Base-by-base conservation (phyloP, 2,888 invertebrate species). In the Lithophane semibrunnea region DNA sequence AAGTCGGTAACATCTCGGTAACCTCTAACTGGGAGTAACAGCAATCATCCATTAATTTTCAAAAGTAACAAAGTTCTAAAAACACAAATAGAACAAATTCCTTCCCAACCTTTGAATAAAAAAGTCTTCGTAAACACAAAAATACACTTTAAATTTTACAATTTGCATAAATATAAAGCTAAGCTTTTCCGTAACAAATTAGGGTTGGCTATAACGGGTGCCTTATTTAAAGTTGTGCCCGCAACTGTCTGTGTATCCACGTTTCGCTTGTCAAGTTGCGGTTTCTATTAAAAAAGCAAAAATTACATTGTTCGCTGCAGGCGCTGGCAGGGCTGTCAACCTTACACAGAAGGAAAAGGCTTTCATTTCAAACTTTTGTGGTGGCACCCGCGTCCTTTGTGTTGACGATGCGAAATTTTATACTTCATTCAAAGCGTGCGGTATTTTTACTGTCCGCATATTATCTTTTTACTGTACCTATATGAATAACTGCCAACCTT, bases 231-330 rank as follows among this genome's bases (percentile, higher is more conserved):
- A 90, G 86, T 89, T 88, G 74, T 72, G 56, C 60, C 79, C 79
- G 47, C 89, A 79, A 88, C 81, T 89, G 87, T 89, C 86, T 88
- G 86, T 89, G 80, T 86, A 85, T 88, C 87, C 85, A 79, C 86
- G 80, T 90, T 90, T 85, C 84, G 87, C 89, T 89, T 91, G 90
- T 89, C 90, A 89, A 77, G 82, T 84, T 80, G 89, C 64, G 88
- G 90, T 86, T 91, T 88, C 86, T 92, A 90, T 90, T 89, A 91
- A 91, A 91, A 91, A 90, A 90, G 88, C 88, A 90, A 91, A 92
- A 92, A 92, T 90, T 90, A 90, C 90, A 90, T 91, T 89, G 91
- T 90, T 90, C 83, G 87, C 88, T 88, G 87, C 87, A 88, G 87
- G 89, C 89, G 80, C 83, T 87, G 78, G 74, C 70, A 84, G 89